Base-by-base conservation (phyloP, 2,113 vertebrate genomes). In the Eonycteris spelaea region DNA sequence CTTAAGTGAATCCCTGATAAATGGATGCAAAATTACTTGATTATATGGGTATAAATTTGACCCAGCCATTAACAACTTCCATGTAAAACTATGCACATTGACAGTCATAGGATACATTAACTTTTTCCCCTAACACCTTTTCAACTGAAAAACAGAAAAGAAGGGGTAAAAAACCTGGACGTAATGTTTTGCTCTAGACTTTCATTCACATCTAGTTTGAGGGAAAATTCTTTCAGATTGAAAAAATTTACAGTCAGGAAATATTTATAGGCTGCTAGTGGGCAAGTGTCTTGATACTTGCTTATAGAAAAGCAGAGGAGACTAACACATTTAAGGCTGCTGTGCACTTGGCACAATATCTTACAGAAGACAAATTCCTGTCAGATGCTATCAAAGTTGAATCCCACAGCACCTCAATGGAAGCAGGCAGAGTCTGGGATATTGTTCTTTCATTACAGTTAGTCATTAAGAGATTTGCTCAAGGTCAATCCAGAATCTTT, bases 1-100 rank as follows among this genome's bases (percentile, higher is more conserved):
- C 59, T 67, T 86, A 93, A 95, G 43, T 28, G 43, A 93, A 91
- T 89, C 48, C 83, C 19, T 90, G 71, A 75, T 68, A 96, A 93
- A 63, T 51, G 30, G 4, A 35, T 59, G 16, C 30, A 86, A 94
- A 91, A 55, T 96, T 61, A 84, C 24, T 68, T 95, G 74, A 87
- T 84, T 89, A 92, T 30, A 51, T 28, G 3, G 51, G 28, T 77
- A 87, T 73, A 96, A 63, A 74, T 95, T 63, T 95, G 73, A 65
- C 24, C 14, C 13, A 85, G 21, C 18, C 51, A 83, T 74, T 89
- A 90, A 70, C 14, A 90, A 97, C 21, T 86, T 55, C 61, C n/a
- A 74, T 73, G 28, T 88, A 93, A 94, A 94, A 70, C 63, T 80
- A 67, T 77, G 75, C 40, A 80, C 0, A 80, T 7, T 94, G 86